Base-by-base conservation (phyloP, 2,888 invertebrate genomes). In the Caenorhabditis imperialis region DNA sequence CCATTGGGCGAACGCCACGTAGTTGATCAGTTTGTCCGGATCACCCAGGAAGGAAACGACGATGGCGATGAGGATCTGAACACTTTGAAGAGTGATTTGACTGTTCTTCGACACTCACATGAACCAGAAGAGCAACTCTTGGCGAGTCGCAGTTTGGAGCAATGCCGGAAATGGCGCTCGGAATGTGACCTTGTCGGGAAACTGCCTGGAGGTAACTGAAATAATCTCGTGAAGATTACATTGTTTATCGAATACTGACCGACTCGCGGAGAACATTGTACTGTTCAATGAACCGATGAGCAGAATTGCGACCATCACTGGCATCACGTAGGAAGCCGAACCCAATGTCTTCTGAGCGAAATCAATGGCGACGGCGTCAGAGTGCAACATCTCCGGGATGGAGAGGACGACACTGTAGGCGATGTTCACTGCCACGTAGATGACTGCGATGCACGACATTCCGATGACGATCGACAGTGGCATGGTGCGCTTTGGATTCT, bases 1-100 rank as follows among this genome's bases (percentile, higher is more conserved):
- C 87, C 87, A 87, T 54, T 84, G 83, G 2, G 84, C 81, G 48
- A 86, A 86, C 7, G 83, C 82, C 7, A 84, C 82, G 67, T 85
- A 86, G 67, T 82, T 82, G 61, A 86, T 84, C 44, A 86, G 55
- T 27, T 84, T 76, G 54, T 82, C 70, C 35, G 84, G 75, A 55
- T 84, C 78, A 10, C 85, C 86, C 35, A 79, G 58, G 50, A 86
- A 84, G 2, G 84, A 82, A 30, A 86, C 77, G 12, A 71, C 72
- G 53, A 86, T 82, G 1, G 78, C 65, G 45, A 80, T 78, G 20
- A 81, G 60, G 18, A 81, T 75, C 82, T 82, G 53, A 12, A 79
- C n/a, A n/a, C n/a, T n/a, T n/a, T n/a, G n/a, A n/a, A n/a, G n/a
- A n/a, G n/a, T n/a, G n/a, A n/a, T n/a, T n/a, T n/a, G n/a, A n/a